Evolutionary conservation across 53 echinoderm and acorn worm species (phyloP), one percentile per base, ranked within the genome.

Genomic region (Antedon mediterranea): DNA sequence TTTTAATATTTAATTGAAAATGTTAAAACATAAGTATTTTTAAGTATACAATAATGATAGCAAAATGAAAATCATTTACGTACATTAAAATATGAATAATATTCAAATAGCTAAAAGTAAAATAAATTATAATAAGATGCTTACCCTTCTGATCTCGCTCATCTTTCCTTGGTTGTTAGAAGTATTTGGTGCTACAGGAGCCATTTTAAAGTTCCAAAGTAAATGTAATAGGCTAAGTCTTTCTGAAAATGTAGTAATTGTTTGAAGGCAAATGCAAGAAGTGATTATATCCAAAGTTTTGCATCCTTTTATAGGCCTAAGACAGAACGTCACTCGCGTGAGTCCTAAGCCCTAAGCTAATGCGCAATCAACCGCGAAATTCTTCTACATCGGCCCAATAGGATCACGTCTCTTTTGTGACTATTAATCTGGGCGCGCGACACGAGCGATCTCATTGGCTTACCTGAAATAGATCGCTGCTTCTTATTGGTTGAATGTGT

Each of bases 351-450:
- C 57, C 23, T 26, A 18, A 26, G 15, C 11, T 57, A 57, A 18
- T 15, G 79, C 28, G 71, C 32, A 78, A 32, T 80, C 79, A 74
- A 76, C 82, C 71, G 82, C 74, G 79, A 82, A 86, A 86, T 86
- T 80, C 82, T 82, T 75, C 41, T 79, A 82, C 78, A 80, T 78
- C 78, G 15, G 76, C 43, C 82, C 79, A 82, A 86, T 78, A 79
- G 71, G 86, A 82, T 82, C 82, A 86, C 82, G 82, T 82, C 71
- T 82, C 86, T 82, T 86, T 82, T 57, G 57, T 57, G 3, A 57
- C 1, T 57, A 57, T 57, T 57, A 57, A 57, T 57, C 57, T 11
- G 23, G 57, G 57, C 57, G 57, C 57, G 57, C 57, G 57, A 57
- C 57, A 57, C 57, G 57, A 57, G 57, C 57, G 20, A 15, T 57